Conservation (phyloP, 2,113 vertebrate genomes). For the Albula glossodonta region DNA sequence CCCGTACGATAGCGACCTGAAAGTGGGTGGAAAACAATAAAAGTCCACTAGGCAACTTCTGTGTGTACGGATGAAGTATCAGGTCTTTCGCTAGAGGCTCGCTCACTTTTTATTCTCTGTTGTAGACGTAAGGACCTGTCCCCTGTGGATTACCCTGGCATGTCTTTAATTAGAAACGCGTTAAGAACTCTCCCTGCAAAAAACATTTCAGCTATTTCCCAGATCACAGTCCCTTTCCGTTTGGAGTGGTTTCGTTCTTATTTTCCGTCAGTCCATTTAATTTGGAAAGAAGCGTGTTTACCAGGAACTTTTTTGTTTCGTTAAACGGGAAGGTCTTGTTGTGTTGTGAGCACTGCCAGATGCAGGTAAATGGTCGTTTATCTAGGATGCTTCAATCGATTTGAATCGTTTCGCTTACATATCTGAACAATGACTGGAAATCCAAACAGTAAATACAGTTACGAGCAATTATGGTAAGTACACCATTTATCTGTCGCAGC, state of each 20-base stretch:
- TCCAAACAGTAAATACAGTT: conserved; percentile 45
- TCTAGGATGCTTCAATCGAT: conserved; percentile 40
- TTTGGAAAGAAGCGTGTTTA: conserved; percentile 55
- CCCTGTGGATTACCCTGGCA: conserved; percentile 63
- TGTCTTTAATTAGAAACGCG: conserved; percentile 60
- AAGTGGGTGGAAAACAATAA: conserved; percentile 59
- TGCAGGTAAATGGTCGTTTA: conserved; percentile 53
- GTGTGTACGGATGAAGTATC: conserved; percentile 36
- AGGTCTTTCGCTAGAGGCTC: conserved; percentile 42
- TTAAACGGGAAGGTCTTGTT: conserved; percentile 59
- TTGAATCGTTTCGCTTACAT: conserved; percentile 40
- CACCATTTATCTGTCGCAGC: conserved; percentile 13
- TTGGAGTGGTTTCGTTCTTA: conserved; percentile 41
- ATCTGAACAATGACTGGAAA: conserved; percentile 52
- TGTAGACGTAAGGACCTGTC: conserved; percentile 71
- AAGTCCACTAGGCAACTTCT: conserved; percentile 55
- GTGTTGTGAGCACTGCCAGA: conserved; percentile 37
- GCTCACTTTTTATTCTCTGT: conserved; percentile 70
- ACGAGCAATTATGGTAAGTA: conserved; percentile 36
- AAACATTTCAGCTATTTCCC: conserved; percentile 49
- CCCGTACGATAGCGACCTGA: conserved; percentile 51
- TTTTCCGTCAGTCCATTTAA: conserved; percentile 60
- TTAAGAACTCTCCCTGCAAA: conserved; percentile 45
- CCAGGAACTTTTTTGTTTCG: conserved; percentile 60
- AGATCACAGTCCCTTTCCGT: conserved; percentile 50